These are phyloP conservation scores for Napeogenes inachia DNA, from an alignment of 2,888 invertebrate species.

Conservation along the genomic window DNA sequence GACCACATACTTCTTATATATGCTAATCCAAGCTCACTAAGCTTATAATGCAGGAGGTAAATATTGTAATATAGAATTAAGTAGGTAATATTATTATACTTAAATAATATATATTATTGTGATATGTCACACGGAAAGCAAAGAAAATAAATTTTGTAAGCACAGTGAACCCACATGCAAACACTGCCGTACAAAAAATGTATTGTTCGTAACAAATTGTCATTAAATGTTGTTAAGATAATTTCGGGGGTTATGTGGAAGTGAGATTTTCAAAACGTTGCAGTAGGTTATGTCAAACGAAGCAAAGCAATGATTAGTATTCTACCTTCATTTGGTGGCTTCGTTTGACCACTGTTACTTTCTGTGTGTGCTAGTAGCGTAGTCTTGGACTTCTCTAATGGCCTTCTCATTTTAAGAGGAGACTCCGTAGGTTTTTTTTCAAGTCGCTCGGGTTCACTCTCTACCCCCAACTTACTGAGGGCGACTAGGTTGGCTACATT, in stretches of 20 bases:
- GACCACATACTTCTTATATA: neutral
- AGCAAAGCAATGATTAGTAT: conserved; percentile 61
- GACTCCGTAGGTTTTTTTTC: conserved; percentile 69
- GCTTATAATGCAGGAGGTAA: no score
- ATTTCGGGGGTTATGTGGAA: conserved; percentile 34
- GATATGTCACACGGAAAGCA: conserved; percentile 39
- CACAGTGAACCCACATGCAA: conserved; percentile 66
- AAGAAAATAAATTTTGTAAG: conserved; percentile 39
- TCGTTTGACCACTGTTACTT: conserved; percentile 71
- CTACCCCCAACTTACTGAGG: conserved; percentile 75
- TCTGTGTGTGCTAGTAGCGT: conserved; percentile 71
- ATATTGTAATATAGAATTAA: no score
- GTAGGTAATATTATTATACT: neutral
- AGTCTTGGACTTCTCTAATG: conserved; percentile 73
- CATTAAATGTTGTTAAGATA: conserved; percentile 29
- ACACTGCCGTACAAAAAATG: conserved; percentile 47
- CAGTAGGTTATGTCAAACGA: conserved; percentile 72
- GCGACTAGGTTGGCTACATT: conserved; percentile 74
- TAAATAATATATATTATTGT: conserved; percentile 11
- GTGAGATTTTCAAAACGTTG: conserved; percentile 47
- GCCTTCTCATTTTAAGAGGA: conserved; percentile 65
- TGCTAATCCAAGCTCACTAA: no score
- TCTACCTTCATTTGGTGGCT: conserved; percentile 72
- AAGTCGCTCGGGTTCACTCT: conserved; percentile 63
- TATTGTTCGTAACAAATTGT: conserved; percentile 28